These are phyloP conservation scores for Eclectus roratus DNA, from an alignment of 2,113 vertebrate genomes.

Conservation along the genomic window DNA sequence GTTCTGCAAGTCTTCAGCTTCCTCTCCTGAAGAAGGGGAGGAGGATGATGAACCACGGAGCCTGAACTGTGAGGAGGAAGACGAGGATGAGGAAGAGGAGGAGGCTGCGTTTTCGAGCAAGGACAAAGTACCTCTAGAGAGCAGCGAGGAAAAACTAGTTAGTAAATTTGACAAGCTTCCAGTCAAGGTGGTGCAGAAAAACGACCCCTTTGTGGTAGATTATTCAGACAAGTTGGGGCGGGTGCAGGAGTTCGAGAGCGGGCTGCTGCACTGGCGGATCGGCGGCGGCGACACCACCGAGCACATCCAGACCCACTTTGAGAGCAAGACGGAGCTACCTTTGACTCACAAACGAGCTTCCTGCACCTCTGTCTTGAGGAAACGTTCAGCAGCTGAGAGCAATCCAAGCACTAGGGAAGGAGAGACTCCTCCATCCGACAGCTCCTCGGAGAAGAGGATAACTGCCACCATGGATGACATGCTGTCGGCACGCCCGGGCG, in stretches of 20 bases:
- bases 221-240: conserved; percentile 87
- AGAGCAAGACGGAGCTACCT: conserved; percentile 84
- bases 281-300: conserved; percentile 97
- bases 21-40: conserved; percentile 71
- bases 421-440: conserved; percentile 68
- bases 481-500: conserved; percentile 83
- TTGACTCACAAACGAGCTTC: conserved; percentile 75
- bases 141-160: conserved; percentile 81
- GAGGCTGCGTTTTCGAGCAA: conserved; percentile 76
- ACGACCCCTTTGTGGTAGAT: conserved; percentile 87
- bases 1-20: conserved; percentile 79
- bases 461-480: conserved; percentile 90
- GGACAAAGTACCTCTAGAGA: conserved; percentile 72
- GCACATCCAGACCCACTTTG: conserved; percentile 98
- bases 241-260: conserved; percentile 94
- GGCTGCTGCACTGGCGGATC: conserved; percentile 94
- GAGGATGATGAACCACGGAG: conserved; percentile 73
- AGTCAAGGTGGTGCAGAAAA: conserved; percentile 91
- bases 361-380: conserved; percentile 66
- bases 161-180: conserved; percentile 99
- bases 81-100: conserved; percentile 79
- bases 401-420: conserved; percentile 60
- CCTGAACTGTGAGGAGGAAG: conserved; percentile 72
- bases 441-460: conserved; percentile 78
- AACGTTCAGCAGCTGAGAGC: conserved; percentile 70